These are phyloP conservation scores for Leistus spinibarbis DNA, from an alignment of 2,888 invertebrate species.

Conservation along the genomic window DNA sequence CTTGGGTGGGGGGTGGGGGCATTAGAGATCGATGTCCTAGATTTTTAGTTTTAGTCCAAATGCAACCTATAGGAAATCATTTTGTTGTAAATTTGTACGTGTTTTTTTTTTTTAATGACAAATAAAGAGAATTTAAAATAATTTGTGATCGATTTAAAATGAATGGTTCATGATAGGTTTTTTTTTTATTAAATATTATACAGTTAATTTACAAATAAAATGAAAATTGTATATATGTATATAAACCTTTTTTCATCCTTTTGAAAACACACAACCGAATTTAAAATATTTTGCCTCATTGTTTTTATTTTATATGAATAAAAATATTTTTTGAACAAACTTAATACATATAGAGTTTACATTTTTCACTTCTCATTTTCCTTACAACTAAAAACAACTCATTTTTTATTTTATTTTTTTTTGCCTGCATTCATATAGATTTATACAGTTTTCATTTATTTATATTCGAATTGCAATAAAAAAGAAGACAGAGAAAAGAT, in stretches of 20 bases:
- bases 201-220: conserved; percentile 58
- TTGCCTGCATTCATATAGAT: conserved; percentile 45
- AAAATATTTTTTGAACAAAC: conserved; percentile 32
- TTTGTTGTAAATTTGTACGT: neutral
- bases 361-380: conserved; percentile 11
- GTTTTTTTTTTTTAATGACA: neutral
- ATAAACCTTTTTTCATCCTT: conserved; percentile 50
- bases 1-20: conserved; percentile 14
- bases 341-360: conserved; percentile 22
- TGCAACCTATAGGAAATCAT: neutral
- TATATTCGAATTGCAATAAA: conserved; percentile 36
- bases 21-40: conserved; percentile 33
- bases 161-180: conserved; percentile 26
- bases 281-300: conserved; percentile 40
- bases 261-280: conserved; percentile 46
- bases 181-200: conserved; percentile 55
- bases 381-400: conserved; percentile 35
- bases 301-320: conserved; percentile 43
- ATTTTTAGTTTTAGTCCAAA: conserved; percentile 3
- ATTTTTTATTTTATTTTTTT: too few species aligned
- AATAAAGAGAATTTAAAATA: conserved; percentile 10
- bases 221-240: conserved; percentile 58
- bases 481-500: conserved; percentile 14
- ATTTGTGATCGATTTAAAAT: conserved; percentile 28
- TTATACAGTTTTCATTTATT: conserved; percentile 58